Evolutionary conservation across 2,113 vertebrate species (phyloP).

Genomic region (Carassius carassius): DNA sequence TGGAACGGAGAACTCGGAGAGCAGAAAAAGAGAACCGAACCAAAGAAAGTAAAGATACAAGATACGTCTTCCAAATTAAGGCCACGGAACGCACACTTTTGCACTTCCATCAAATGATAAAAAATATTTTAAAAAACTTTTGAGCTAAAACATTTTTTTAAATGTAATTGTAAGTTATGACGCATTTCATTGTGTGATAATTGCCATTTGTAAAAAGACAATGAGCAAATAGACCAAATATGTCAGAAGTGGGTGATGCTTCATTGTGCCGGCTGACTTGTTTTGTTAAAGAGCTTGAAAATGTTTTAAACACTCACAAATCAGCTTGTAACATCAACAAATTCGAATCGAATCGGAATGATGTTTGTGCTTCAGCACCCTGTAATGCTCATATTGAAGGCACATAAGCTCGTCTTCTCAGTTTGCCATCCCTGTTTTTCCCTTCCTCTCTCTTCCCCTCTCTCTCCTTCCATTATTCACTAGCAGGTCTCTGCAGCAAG

Average conservation of each 20-base stretch:
- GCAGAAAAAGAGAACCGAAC: slow-evolving; percentile 16
- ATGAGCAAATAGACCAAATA: slow-evolving; percentile 17
- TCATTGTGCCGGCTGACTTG: not conserved
- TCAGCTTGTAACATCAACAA: not conserved
- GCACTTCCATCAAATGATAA: not conserved
- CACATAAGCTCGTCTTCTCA: not conserved
- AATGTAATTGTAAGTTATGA: not conserved
- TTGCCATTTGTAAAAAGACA: slow-evolving; percentile 9
- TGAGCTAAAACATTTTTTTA: too few relatives aligned
- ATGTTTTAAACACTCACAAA: slow-evolving; percentile 4
- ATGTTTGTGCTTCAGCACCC: not conserved
- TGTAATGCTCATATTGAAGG: slow-evolving; percentile 8
- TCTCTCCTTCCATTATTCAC: slow-evolving; percentile 27
- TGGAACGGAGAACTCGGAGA: slow-evolving; percentile 8
- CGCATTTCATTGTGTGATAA: not conserved
- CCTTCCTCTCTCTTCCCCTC: not conserved
- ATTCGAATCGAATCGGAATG: not conserved
- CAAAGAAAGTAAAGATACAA: not conserved
- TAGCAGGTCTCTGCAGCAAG: slow-evolving; percentile 14
- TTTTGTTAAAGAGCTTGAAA: slow-evolving; percentile 14
- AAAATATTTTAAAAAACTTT: not conserved
- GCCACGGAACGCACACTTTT: not conserved
- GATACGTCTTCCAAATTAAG: not conserved
- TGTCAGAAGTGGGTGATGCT: not conserved
- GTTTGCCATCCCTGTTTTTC: not conserved